Evolutionary conservation across 2,797 vertebrate species (phyloP).

Genomic region (Hippopotamyrus pictus): DNA sequence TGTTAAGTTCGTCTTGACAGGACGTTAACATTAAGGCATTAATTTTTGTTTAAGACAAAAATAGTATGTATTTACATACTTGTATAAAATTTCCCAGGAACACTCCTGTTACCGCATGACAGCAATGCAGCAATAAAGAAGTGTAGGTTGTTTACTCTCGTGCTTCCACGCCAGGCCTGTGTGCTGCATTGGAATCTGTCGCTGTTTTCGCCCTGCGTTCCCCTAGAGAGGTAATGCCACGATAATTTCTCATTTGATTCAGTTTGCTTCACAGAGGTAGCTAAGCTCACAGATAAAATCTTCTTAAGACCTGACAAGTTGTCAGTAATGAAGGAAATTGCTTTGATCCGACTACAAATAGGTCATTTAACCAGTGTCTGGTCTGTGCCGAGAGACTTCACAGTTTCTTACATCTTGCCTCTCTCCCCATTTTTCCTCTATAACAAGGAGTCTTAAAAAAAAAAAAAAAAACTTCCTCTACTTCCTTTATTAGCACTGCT

Average conservation of each 20-base stretch:
- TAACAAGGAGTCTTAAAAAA: conserved; percentile 22
- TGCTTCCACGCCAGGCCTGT: neutral
- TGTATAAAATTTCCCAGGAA: neutral
- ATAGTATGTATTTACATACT: neutral
- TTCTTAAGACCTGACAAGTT: conserved; percentile 63
- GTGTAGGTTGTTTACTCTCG: neutral
- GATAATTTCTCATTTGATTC: conserved; percentile 59
- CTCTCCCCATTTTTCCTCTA: conserved; percentile 25
- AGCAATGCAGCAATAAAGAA: neutral
- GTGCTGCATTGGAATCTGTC: neutral
- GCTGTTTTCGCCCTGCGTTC: conserved; percentile 32
- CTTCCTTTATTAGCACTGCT: conserved; percentile 35
- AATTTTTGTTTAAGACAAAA: neutral
- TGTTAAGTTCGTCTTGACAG: neutral
- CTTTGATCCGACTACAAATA: conserved; percentile 68
- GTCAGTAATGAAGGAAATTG: conserved; percentile 66
- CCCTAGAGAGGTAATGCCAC: conserved; percentile 48
- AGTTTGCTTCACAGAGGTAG: conserved; percentile 55
- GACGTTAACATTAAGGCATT: neutral
- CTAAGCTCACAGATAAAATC: conserved; percentile 61
- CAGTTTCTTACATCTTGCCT: conserved; percentile 32
- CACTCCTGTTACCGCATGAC: neutral
- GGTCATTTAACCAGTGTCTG: conserved; percentile 61
- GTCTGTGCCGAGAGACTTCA: conserved; percentile 49
- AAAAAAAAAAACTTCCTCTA: conserved; percentile 9